Evolutionary conservation across 2,797 vertebrate genomes (phyloP).

Genomic region (Malurus leucopterus): DNA sequence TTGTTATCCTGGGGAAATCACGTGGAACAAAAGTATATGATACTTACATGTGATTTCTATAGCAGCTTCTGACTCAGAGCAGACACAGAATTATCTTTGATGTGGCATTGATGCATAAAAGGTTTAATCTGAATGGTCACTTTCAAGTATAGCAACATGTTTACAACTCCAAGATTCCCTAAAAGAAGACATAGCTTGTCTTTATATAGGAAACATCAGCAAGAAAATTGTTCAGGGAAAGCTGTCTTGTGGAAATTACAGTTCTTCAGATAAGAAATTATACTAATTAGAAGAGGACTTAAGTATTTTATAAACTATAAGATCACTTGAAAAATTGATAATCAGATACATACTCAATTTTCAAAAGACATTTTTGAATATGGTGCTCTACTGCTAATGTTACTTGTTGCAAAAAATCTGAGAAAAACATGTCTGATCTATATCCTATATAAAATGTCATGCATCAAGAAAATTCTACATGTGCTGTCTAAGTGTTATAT

Average conservation of each 20-base stretch:
- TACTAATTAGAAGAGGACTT: conserved; percentile 12
- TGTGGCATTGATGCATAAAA: background rate
- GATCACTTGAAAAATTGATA: conserved; percentile 4
- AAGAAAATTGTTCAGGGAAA: background rate
- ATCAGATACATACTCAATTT: background rate
- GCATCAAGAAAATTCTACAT: conserved; percentile 32
- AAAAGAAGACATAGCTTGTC: background rate
- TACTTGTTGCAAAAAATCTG: conserved; percentile 1
- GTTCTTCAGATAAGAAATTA: conserved; percentile 17
- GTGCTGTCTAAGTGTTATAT: conserved; percentile 16
- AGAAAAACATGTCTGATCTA: conserved; percentile 5
- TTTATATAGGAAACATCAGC: background rate
- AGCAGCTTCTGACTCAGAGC: background rate
- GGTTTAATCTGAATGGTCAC: background rate
- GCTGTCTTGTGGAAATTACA: background rate
- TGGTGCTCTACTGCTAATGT: background rate
- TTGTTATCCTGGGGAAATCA: background rate
- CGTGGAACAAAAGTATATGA: background rate
- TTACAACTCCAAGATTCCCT: background rate
- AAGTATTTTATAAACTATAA: background rate
- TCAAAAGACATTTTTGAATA: background rate
- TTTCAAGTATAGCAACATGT: background rate
- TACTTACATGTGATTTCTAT: background rate
- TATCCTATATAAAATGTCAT: conserved; percentile 17
- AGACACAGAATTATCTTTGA: background rate